phyloP scores from a whole-genome alignment of 1,140 invertebrate species.

The Ceratoteleas bidentatus region DNA sequence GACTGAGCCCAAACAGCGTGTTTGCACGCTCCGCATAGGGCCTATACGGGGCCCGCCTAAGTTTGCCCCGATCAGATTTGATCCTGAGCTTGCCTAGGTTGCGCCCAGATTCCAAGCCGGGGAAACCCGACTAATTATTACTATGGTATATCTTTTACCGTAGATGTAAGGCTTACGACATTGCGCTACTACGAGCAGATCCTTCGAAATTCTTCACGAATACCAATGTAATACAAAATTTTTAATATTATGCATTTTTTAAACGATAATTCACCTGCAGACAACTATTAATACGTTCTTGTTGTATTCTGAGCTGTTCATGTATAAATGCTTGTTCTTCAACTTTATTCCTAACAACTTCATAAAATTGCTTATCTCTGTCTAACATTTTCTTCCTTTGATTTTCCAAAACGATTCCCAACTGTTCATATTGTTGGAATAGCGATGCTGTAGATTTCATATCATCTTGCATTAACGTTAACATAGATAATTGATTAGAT shows the following conservation, averaged over 20 bases:
- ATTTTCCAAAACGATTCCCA: slow-evolving; percentile 66
- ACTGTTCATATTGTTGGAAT: slow-evolving; percentile 73
- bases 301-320: slow-evolving; percentile 75
- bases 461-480: slow-evolving; percentile 74
- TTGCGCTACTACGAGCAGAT: too few species aligned
- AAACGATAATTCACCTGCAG: slow-evolving; percentile 68
- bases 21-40: too few species aligned
- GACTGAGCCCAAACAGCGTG: too few species aligned
- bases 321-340: slow-evolving; percentile 74
- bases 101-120: too few species aligned
- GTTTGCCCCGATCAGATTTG: too few species aligned
- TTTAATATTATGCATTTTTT: slow-evolving; percentile 6
- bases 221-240: slow-evolving; percentile 13
- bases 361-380: slow-evolving; percentile 74
- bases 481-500: slow-evolving; percentile 70
- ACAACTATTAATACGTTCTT: slow-evolving; percentile 73
- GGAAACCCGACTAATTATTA: too few species aligned
- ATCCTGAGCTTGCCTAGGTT: too few species aligned
- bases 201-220: too few species aligned
- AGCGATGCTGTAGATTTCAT: slow-evolving; percentile 69
- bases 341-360: slow-evolving; percentile 71
- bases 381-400: slow-evolving; percentile 69
- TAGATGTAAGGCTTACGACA: too few species aligned
- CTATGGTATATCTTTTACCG: too few species aligned
- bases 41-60: too few species aligned